phyloP scores from a whole-genome alignment of 2,888 invertebrate genomes.

The Torymus aiolomorphi region DNA sequence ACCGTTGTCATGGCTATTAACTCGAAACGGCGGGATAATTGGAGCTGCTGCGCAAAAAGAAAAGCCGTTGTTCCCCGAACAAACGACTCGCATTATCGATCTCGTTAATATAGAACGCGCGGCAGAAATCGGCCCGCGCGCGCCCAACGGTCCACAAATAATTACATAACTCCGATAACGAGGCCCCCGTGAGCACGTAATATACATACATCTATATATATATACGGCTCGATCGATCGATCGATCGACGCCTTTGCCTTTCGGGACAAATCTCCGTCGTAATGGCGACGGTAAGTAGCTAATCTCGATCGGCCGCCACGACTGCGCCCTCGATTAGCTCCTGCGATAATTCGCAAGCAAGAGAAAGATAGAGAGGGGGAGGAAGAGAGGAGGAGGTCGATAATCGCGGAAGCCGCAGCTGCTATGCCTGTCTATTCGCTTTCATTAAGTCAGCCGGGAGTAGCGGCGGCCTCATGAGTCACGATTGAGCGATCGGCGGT shows the following conservation, averaged over 20 bases:
- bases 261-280: slow-evolving; percentile 31
- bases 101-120: no score
- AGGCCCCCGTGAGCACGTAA: no score
- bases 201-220: no score
- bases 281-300: slow-evolving; percentile 7
- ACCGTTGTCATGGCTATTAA: no score
- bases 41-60: no score
- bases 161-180: no score
- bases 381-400: slow-evolving; percentile 6
- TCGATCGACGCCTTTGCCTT: not conserved
- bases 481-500: slow-evolving; percentile 36
- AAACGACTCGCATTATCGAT: no score
- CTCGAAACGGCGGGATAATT: no score
- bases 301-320: slow-evolving; percentile 30
- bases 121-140: no score
- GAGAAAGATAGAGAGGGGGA: not conserved
- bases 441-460: slow-evolving; percentile 33
- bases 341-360: slow-evolving; percentile 28
- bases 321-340: slow-evolving; percentile 29
- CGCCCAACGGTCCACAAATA: no score
- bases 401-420: slow-evolving; percentile 49
- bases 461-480: slow-evolving; percentile 20
- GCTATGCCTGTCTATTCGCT: slow-evolving; percentile 35
- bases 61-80: no score
- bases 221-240: no score